Evolutionary conservation across 2,797 vertebrate genomes (phyloP).

Genomic region (Acropternis orthonyx): DNA sequence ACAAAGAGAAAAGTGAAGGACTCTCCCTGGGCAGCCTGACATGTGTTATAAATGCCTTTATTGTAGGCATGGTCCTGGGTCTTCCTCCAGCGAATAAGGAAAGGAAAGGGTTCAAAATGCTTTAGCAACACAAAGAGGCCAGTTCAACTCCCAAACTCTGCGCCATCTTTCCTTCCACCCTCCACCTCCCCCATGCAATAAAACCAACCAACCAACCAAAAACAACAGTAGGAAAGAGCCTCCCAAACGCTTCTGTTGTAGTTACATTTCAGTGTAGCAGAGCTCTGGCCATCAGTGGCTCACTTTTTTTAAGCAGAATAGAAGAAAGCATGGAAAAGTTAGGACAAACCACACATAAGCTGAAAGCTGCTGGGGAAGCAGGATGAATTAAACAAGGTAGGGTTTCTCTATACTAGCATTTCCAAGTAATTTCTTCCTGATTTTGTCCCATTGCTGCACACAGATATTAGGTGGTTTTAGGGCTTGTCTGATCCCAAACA

Average conservation of each 20-base stretch:
- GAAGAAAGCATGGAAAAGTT: not conserved
- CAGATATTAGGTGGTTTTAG: not conserved
- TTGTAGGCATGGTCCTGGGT: slow-evolving; percentile 26
- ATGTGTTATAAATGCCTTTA: slow-evolving; percentile 47
- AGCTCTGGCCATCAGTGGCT: not conserved
- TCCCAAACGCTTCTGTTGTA: not conserved
- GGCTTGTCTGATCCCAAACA: not conserved
- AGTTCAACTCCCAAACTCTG: not conserved
- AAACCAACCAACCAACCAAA: not conserved
- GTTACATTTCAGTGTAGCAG: not conserved
- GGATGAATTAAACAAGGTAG: not conserved
- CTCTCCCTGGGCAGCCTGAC: slow-evolving; percentile 45
- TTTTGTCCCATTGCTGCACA: not conserved
- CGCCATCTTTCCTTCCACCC: not conserved
- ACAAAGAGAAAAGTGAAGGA: slow-evolving; percentile 53
- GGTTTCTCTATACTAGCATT: not conserved
- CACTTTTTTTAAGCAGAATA: not conserved
- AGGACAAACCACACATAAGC: not conserved
- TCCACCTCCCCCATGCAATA: not conserved
- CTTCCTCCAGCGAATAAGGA: slow-evolving; percentile 1
- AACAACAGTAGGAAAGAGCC: not conserved
- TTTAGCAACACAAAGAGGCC: not conserved
- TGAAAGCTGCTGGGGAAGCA: not conserved
- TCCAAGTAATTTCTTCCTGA: not conserved
- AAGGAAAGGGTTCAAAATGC: slow-evolving; percentile 6